These are phyloP conservation scores for Ceratosolen solmsi DNA, from an alignment of 1,140 invertebrate genomes.

Conservation along the genomic window DNA sequence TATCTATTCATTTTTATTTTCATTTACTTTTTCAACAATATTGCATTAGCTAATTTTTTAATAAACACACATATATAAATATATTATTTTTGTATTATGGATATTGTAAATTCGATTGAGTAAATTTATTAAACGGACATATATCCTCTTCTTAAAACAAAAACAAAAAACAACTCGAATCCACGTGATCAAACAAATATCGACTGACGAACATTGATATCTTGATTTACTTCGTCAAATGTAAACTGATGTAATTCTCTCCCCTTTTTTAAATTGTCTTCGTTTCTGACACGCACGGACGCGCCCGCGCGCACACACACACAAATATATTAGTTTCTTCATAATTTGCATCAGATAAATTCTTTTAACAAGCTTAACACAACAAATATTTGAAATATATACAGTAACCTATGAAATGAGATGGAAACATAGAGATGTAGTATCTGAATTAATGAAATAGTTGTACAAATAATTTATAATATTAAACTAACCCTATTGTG, in stretches of 20 bases:
- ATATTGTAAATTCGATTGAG: neutral
- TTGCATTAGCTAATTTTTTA: neutral
- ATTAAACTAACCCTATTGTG: no score
- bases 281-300: no score
- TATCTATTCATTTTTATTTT: slow-evolving; percentile 26
- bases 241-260: neutral
- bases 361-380: neutral
- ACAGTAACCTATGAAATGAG: no score
- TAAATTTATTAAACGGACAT: neutral
- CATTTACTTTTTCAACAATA: neutral
- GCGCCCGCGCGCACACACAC: no score
- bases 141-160: neutral
- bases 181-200: slow-evolving; percentile 12
- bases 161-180: neutral
- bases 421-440: no score
- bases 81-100: neutral
- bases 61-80: neutral
- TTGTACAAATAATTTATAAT: no score
- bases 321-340: neutral
- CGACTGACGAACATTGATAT: slow-evolving; percentile 7
- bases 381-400: no score
- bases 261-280: no score
- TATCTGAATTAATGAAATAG: no score
- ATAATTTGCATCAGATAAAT: neutral
- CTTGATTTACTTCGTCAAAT: slow-evolving; percentile 9